Conservation (phyloP, 2,888 invertebrate species). For the Drosophila greeni region DNA sequence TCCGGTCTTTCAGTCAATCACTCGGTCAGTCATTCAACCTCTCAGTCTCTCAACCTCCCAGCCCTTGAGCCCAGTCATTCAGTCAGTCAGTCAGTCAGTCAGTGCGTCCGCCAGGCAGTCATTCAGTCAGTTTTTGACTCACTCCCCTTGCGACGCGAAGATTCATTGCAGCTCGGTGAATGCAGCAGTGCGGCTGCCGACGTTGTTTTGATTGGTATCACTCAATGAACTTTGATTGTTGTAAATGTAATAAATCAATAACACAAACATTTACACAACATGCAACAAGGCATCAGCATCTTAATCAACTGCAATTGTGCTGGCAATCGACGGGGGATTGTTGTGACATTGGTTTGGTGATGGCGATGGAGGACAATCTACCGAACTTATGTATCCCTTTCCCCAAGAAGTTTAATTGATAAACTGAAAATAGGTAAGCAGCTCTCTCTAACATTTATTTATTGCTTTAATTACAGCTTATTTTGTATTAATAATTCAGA, state of each 20-base stretch:
- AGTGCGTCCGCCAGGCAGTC: slow-evolving; percentile 36
- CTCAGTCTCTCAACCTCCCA: slow-evolving; percentile 30
- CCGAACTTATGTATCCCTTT: not conserved
- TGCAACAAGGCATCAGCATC: slow-evolving; percentile 36
- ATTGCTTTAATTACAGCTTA: not conserved
- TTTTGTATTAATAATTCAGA: slow-evolving; percentile 18
- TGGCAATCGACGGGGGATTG: slow-evolving; percentile 26
- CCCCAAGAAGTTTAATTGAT: not conserved
- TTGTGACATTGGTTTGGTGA: slow-evolving; percentile 37
- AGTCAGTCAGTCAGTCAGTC: slow-evolving; percentile 31
- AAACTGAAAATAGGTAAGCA: not conserved
- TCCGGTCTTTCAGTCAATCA: slow-evolving; percentile 50
- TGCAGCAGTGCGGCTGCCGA: slow-evolving; percentile 39
- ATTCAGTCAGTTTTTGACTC: slow-evolving; percentile 17
- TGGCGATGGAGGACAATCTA: too few species aligned
- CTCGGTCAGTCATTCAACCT: slow-evolving; percentile 46
- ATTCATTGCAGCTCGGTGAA: slow-evolving; percentile 61
- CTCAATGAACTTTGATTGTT: slow-evolving; percentile 73
- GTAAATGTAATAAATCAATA: slow-evolving; percentile 75
- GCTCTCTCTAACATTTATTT: not conserved
- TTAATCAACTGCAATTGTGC: slow-evolving; percentile 60
- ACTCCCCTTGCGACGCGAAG: slow-evolving; percentile 47
- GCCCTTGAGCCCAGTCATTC: slow-evolving; percentile 35
- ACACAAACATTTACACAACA: slow-evolving; percentile 66
- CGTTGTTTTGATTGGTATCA: slow-evolving; percentile 75